A percentile compares a stretch with the other conserved stretches of the same genome.
Conservation (phyloP, 2,113 vertebrate species). For the Callaeas wilsoni region DNA sequence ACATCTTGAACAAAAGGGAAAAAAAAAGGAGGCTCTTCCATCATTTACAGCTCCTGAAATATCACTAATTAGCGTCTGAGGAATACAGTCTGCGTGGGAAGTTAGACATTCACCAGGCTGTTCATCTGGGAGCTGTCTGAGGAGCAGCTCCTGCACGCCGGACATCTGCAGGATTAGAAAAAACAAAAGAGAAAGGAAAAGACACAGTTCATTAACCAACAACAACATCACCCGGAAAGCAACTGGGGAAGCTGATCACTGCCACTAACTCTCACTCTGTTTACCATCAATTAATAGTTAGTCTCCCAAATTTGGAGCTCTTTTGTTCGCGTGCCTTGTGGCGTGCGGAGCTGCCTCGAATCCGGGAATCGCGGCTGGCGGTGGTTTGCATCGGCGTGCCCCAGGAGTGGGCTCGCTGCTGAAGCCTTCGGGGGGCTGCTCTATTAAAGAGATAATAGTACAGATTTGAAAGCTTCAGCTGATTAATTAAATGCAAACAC, state of each 20-base stretch:
- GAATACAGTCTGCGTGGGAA: slow-evolving; percentile 57
- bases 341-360: rapidly evolving
- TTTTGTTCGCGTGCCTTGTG: not conserved
- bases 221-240: not conserved
- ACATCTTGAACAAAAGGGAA: not conserved
- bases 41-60: slow-evolving; percentile 26
- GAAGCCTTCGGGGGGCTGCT: not conserved
- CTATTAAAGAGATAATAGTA: slow-evolving; percentile 47
- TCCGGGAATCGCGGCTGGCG: rapidly evolving
- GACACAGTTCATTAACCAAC: slow-evolving; percentile 38
- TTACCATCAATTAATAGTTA: slow-evolving; percentile 50
- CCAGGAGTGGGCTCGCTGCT: not conserved
- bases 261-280: slow-evolving; percentile 30
- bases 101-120: slow-evolving; percentile 22
- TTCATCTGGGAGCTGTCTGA: slow-evolving; percentile 31
- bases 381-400: not conserved
- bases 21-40: not conserved
- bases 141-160: not conserved
- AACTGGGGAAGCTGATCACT: slow-evolving; percentile 29
- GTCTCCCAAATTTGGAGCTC: not conserved
- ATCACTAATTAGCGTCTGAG: slow-evolving; percentile 54
- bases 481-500: slow-evolving; percentile 62
- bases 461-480: slow-evolving; percentile 38
- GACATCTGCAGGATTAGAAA: slow-evolving; percentile 36
- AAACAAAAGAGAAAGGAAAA: not conserved